Evolutionary conservation across 2,113 vertebrate species (phyloP).

Genomic region (Limnothrissa miodon): DNA sequence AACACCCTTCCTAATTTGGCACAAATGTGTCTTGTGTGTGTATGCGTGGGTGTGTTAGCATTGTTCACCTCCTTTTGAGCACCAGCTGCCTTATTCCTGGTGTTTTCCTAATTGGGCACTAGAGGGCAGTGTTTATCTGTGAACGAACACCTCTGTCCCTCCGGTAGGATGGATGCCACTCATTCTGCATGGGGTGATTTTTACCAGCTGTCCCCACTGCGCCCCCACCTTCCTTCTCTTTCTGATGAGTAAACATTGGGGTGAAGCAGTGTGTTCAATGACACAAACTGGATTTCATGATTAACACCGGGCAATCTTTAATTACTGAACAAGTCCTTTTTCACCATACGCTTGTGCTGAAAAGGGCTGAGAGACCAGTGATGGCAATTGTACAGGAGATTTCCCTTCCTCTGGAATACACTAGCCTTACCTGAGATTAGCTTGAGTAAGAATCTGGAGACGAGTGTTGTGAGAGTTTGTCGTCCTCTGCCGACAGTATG

Average conservation of each 20-base stretch:
- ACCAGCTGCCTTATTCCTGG: background rate
- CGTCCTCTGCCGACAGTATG: conserved; percentile 76
- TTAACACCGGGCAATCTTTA: background rate
- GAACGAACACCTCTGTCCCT: background rate
- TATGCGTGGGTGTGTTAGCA: background rate
- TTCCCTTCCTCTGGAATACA: background rate
- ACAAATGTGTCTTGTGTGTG: background rate
- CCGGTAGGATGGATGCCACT: background rate
- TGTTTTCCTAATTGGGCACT: background rate
- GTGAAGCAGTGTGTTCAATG: background rate
- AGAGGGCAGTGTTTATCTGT: conserved; percentile 5
- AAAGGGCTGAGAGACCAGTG: background rate
- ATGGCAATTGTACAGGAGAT: background rate
- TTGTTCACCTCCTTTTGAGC: background rate
- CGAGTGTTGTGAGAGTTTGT: background rate
- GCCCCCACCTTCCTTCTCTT: background rate
- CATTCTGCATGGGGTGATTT: background rate
- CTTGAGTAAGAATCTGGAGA: background rate
- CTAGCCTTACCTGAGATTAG: background rate
- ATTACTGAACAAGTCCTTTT: background rate
- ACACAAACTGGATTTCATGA: background rate
- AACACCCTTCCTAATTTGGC: background rate
- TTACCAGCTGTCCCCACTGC: background rate
- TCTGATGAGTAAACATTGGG: background rate
- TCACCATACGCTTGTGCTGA: background rate